Percentiles rank a stretch among this genome's conserved stretches.
Conservation (phyloP, 2,888 invertebrate species). For the Eremobia ochroleuca region DNA sequence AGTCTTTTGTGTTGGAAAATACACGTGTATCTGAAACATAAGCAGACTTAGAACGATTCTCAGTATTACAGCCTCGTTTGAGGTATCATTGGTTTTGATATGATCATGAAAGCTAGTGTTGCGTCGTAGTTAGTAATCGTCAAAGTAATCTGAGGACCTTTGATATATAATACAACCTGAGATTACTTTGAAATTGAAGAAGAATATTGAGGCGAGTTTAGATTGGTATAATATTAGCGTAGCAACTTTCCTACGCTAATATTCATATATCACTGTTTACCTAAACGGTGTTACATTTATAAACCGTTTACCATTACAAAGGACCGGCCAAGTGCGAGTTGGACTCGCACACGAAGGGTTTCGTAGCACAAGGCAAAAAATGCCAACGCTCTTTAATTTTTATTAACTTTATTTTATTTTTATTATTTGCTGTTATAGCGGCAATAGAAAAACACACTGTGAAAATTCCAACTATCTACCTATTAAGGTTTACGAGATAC, state of each 20-base stretch:
- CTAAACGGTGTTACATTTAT: not conserved
- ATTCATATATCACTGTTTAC: no score
- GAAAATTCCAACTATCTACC: no score
- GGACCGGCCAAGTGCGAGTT: no score
- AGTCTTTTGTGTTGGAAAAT: not conserved
- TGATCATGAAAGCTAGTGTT: not conserved
- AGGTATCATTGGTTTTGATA: slow-evolving; percentile 8
- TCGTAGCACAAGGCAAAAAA: no score
- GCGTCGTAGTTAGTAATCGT: not conserved
- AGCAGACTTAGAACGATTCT: slow-evolving; percentile 2
- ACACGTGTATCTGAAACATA: slow-evolving; percentile 17
- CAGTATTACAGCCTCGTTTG: not conserved
- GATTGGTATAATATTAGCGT: not conserved
- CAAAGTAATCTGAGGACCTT: not conserved
- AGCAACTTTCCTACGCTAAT: not conserved
- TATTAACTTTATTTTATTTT: no score
- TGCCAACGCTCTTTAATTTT: no score
- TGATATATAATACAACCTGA: not conserved
- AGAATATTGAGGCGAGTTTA: not conserved
- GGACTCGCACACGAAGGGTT: no score
- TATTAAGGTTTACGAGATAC: no score
- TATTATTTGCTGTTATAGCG: no score
- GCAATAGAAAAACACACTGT: no score
- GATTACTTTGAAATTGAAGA: no score
- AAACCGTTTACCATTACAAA: not conserved